These are phyloP conservation scores for Erethizon dorsatum DNA, from an alignment of 2,797 vertebrate genomes.

Conservation along the genomic window DNA sequence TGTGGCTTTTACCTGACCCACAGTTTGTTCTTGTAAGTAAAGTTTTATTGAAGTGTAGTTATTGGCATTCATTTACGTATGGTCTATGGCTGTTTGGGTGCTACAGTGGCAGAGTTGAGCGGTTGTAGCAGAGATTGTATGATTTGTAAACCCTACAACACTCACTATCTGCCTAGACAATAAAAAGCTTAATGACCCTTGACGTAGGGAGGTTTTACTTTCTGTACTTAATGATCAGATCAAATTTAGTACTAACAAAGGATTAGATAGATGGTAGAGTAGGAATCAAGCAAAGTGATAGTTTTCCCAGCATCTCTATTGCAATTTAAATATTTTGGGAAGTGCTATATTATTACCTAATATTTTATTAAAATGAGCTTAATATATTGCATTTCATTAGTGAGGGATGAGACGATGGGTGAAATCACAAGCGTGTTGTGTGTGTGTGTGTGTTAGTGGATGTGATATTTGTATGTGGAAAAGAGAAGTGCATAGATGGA, in stretches of 20 bases:
- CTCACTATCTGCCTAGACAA: background rate
- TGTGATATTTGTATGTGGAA: background rate
- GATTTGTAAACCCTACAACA: background rate
- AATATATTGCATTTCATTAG: background rate
- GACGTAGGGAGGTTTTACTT: background rate
- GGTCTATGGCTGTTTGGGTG: background rate
- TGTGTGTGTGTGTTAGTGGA: background rate
- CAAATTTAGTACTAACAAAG: background rate
- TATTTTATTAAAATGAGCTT: background rate
- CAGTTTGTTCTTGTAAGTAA: conserved; percentile 23
- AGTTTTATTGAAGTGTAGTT: conserved; percentile 33
- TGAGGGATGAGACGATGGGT: background rate
- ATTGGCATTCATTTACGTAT: background rate
- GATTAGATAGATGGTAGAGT: background rate
- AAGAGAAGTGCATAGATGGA: background rate
- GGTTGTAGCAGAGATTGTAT: background rate
- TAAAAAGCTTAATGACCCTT: background rate
- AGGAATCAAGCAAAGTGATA: background rate
- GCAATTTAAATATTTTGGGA: background rate
- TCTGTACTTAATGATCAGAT: background rate
- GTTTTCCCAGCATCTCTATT: background rate
- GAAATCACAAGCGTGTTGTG: background rate
- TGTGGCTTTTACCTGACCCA: background rate
- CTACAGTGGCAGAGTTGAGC: background rate
- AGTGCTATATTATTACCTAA: background rate